phyloP scores from a whole-genome alignment of 2,888 invertebrate genomes.

The Bugula neritina region DNA sequence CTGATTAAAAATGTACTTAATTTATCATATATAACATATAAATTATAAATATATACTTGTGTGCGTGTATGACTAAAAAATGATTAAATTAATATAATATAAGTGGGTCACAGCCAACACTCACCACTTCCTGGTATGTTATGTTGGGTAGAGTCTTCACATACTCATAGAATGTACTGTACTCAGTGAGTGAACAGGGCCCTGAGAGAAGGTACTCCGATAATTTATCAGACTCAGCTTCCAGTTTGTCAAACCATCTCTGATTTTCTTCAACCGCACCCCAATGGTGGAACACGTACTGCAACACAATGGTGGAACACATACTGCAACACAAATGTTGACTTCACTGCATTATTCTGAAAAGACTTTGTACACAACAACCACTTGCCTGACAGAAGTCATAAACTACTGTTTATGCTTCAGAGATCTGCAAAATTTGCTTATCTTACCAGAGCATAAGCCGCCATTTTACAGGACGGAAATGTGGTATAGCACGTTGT shows the following conservation, averaged over 20 bases:
- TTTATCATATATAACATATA: too few species aligned
- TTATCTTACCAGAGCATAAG: not conserved
- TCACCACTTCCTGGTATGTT: not conserved
- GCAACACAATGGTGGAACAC: not conserved
- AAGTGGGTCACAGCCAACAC: not conserved
- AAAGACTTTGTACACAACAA: too few species aligned
- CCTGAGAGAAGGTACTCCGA: not conserved
- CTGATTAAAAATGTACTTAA: too few species aligned
- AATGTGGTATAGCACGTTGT: not conserved
- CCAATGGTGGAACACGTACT: not conserved
- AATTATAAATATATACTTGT: too few species aligned
- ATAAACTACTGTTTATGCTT: too few species aligned
- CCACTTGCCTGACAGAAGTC: too few species aligned
- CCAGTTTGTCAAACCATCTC: not conserved
- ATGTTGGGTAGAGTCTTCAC: not conserved
- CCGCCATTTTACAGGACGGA: not conserved
- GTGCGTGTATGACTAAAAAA: too few species aligned
- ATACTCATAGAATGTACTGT: slow-evolving; percentile 6
- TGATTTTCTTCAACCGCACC: not conserved
- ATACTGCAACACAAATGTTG: not conserved
- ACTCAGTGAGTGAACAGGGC: not conserved
- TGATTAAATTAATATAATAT: too few species aligned
- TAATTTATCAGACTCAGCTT: not conserved
- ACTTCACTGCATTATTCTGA: not conserved
- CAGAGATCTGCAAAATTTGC: too few species aligned